Conservation (phyloP, 2,888 invertebrate species). For the Nebria brevicollis region DNA sequence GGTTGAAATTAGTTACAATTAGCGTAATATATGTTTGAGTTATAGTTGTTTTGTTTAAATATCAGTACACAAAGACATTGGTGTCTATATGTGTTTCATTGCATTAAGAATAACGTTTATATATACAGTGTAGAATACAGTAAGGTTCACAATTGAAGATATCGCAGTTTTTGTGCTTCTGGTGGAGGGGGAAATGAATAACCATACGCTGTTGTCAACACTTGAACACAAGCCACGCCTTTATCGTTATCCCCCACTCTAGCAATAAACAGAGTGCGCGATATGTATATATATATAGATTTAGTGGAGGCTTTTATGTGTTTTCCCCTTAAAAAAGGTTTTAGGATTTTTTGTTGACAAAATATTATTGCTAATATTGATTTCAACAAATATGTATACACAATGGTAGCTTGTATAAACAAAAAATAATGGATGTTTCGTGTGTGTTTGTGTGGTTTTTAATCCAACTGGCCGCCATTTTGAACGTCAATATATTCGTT, state of each 20-base stretch:
- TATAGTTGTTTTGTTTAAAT: neutral
- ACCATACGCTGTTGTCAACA: constrained; percentile 33
- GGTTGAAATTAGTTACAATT: no score
- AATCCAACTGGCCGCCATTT: neutral
- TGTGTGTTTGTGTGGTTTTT: neutral
- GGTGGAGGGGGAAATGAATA: constrained; percentile 15
- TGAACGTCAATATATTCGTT: neutral
- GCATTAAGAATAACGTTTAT: neutral
- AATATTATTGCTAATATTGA: neutral
- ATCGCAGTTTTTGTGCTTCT: constrained; percentile 5
- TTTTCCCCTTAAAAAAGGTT: neutral
- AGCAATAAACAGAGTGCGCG: neutral
- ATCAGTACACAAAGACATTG: neutral
- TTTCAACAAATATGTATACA: neutral
- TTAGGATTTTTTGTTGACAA: neutral
- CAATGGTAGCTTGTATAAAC: neutral
- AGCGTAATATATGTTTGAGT: neutral
- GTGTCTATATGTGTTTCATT: constrained; percentile 7
- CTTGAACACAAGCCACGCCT: constrained; percentile 39
- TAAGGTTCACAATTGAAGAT: neutral
- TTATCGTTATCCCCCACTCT: neutral
- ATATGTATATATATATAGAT: neutral
- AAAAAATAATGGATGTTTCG: neutral
- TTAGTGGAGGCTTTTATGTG: neutral
- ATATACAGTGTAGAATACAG: constrained; percentile 14